Conservation (phyloP, 2,888 invertebrate species). For the Tyria jacobaeae region DNA sequence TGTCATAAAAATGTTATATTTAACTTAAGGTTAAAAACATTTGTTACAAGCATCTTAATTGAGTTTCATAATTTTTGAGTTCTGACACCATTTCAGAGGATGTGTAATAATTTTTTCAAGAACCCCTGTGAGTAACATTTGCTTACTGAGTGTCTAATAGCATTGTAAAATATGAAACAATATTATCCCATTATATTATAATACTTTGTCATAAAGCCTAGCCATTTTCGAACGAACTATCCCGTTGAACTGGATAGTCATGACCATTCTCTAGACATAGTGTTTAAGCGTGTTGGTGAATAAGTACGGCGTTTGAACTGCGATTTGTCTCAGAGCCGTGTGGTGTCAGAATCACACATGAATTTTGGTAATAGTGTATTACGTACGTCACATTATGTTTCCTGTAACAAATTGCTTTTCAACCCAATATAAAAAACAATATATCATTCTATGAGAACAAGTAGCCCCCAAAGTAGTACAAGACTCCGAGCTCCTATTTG, state of each 20-base stretch:
- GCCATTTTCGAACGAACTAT: constrained; percentile 17
- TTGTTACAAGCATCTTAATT: too few relatives aligned
- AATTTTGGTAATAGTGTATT: constrained; percentile 12
- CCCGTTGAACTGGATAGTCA: constrained; percentile 19
- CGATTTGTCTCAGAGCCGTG: constrained; percentile 25
- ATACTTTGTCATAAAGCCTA: background rate
- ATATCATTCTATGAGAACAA: background rate
- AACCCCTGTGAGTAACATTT: background rate
- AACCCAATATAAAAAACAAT: background rate
- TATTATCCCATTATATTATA: too few relatives aligned
- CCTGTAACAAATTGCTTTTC: constrained; percentile 3
- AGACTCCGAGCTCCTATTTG: background rate
- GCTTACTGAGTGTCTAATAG: background rate
- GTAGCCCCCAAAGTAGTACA: background rate
- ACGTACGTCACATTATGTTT: background rate
- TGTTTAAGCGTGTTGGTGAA: constrained; percentile 12
- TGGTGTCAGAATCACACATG: constrained; percentile 11
- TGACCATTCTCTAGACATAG: constrained; percentile 33
- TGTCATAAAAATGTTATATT: too few relatives aligned
- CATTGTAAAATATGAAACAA: background rate
- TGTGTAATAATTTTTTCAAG: too few relatives aligned
- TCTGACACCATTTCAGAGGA: too few relatives aligned
- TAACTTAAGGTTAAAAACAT: too few relatives aligned
- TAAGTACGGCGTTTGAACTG: constrained; percentile 16
- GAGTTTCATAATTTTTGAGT: too few relatives aligned